A percentile compares a stretch with the other conserved stretches of the same genome.
These are phyloP conservation scores for Nasonia oneida DNA, from an alignment of 2,888 invertebrate genomes.

Conservation along the genomic window DNA sequence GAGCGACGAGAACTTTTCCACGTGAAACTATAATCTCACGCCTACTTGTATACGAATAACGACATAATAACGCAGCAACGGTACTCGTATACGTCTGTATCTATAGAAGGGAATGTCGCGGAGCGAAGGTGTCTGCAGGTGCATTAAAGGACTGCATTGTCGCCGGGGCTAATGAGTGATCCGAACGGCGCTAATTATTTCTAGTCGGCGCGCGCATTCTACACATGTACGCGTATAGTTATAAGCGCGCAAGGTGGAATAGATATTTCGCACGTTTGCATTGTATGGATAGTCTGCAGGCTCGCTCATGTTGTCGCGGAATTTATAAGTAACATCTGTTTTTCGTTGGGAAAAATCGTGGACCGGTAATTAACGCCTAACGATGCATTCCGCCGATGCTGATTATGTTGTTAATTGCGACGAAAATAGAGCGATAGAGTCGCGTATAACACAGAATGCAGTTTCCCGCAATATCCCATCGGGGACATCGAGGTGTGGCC, in stretches of 20 bases:
- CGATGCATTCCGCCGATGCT: not conserved
- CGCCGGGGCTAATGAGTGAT: conserved; percentile 38
- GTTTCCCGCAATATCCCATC: not conserved
- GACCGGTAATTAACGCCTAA: conserved; percentile 28
- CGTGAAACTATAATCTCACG: too few species aligned
- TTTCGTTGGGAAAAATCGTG: conserved; percentile 28
- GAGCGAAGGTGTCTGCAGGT: conserved; percentile 11
- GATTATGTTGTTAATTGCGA: conserved; percentile 21
- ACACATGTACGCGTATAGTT: not conserved
- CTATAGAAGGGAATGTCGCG: not conserved
- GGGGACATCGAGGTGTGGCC: not conserved
- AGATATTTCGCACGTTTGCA: conserved; percentile 35
- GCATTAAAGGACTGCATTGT: conserved; percentile 22
- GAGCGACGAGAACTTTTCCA: not conserved
- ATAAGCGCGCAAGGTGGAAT: conserved; percentile 10
- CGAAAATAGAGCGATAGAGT: not conserved
- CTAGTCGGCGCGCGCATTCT: not conserved
- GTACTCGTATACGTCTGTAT: not conserved
- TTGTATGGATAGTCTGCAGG: not conserved
- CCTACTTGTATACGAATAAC: not conserved
- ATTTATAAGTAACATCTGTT: conserved; percentile 37
- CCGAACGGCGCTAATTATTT: conserved; percentile 47
- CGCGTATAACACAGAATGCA: not conserved
- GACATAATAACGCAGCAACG: not conserved
- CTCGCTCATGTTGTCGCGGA: not conserved